Base-by-base conservation (phyloP, 2,888 invertebrate species). In the Napeogenes inachia region DNA sequence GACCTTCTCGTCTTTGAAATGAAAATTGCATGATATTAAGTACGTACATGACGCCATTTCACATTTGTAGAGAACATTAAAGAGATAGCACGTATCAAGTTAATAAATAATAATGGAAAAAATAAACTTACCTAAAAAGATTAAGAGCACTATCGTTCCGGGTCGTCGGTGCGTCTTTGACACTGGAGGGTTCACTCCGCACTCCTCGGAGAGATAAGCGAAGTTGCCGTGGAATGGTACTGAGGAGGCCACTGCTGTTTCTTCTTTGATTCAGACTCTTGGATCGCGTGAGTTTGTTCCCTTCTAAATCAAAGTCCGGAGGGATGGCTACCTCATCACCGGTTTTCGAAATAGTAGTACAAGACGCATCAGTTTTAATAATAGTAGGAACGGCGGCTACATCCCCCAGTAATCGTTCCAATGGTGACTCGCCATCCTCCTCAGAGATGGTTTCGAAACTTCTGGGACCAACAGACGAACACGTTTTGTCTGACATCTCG, bases 371-470 rank as follows among this genome's bases (percentile, higher is more conserved):
- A 62, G 89, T 90, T 76, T 87, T 87, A 64, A 87, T 85, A 59
- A 91, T 91, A 47, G 87, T 89, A 71, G 91, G 91, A 71, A 90
- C 84, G 75, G 81, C 80, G 75, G 87, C 85, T 65, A 79, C 85
- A 66, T 90, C 90, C 70, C 84, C 91, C 73, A 91, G 79, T 71
- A 91, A 74, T 74, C 90, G 88, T 66, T 91, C 91, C 89, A 90
- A 91, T 21, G 90, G 89, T 71, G 89, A 87, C 66, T 83, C 81
- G 70, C 86, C 74, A 73, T 88, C 82, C 73, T 90, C 91, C 78
- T 91, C 91, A 63, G 91, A 91, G 72, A 91, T 91, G 64, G 89
- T 91, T 79, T 89, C 90, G 77, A 90, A 89, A 76, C 90, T 90
- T 74, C 89, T 86, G 70, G 89, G 89, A 65, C 90, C 89, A 67